Evolutionary conservation across 2,113 vertebrate genomes (phyloP).

Genomic region (Mobula hypostoma): DNA sequence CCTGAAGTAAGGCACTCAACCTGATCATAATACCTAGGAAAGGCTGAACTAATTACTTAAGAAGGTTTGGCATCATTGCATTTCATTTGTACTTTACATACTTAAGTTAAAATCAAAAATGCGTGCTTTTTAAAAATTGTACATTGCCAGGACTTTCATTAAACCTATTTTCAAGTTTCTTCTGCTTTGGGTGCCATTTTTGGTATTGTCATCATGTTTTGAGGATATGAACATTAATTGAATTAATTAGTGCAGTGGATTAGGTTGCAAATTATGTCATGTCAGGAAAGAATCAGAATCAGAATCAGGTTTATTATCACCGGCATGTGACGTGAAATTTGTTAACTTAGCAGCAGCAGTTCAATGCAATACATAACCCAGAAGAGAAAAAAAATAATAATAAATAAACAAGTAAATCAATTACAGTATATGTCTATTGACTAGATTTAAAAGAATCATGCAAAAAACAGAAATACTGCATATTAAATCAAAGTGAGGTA

Average conservation of each 20-base stretch:
- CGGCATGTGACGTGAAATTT: too few species aligned
- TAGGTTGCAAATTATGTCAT: background rate
- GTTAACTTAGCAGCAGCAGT: too few species aligned
- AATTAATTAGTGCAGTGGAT: background rate
- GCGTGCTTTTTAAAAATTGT: background rate
- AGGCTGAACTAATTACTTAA: background rate
- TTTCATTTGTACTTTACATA: background rate
- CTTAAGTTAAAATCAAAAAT: background rate
- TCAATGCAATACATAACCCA: too few species aligned
- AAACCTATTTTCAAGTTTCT: background rate
- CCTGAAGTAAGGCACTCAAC: background rate
- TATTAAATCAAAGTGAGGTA: too few species aligned
- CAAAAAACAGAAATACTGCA: too few species aligned
- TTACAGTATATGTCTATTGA: too few species aligned
- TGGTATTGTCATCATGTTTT: background rate
- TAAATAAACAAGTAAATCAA: too few species aligned
- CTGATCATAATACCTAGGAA: background rate
- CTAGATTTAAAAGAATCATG: too few species aligned
- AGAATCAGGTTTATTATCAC: too few species aligned
- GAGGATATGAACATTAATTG: background rate
- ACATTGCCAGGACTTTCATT: background rate
- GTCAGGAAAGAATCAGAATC: background rate
- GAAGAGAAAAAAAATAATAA: too few species aligned
- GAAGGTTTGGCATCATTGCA: background rate
- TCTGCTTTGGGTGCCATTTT: background rate